Evolutionary conservation across 2,113 vertebrate genomes (phyloP), one percentile per base, ranked within the genome.

Genomic region (Lophotis ruficrista): DNA sequence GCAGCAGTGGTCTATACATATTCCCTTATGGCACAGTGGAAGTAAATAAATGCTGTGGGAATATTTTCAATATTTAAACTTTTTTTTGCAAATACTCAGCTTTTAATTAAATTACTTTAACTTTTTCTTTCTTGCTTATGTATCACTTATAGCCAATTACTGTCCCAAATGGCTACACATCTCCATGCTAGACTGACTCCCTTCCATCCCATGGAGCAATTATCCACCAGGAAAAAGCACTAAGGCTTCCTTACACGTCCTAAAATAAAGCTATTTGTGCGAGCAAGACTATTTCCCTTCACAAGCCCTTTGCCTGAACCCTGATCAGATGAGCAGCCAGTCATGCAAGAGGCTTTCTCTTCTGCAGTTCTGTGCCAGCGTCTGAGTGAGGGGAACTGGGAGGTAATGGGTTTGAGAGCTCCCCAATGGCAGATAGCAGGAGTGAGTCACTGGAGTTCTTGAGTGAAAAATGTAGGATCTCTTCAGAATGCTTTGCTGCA

Each of bases 301-400:
- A 6, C 94, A 97, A 91, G 79, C 92, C 83, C 94, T 96, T 91
- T 96, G 83, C 83, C 45, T 91, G 90, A 95, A 90, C 83, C 79
- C 58, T 89, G 60, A 27, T 72, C 64, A 56, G 60, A 41, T 33
- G 83, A 84, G 64, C 77, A 82, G 70, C 51, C 33, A 48, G 57
- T 82, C 48, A 20, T 24, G 25, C 57, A 37, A 48, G 43, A 62
- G 65, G 38, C 64, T 93, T 75, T 75, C 30, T 81, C 41, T 79
- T 45, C 47, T 35, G 31, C 37, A 33, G 37, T 66, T 80, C 54
- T 54, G 30, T 77, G 53, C 60, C 56, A 47, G 10, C 30, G 65
- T 20, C 53, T 60, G 66, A 86, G 58, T 6, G 0, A 23, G 48
- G 57, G 64, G 37, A 51, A 21, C 54, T 33, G 64, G 37, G 75